These are phyloP conservation scores for Aphelinus atriplicis DNA, from an alignment of 1,140 invertebrate species.

Conservation along the genomic window DNA sequence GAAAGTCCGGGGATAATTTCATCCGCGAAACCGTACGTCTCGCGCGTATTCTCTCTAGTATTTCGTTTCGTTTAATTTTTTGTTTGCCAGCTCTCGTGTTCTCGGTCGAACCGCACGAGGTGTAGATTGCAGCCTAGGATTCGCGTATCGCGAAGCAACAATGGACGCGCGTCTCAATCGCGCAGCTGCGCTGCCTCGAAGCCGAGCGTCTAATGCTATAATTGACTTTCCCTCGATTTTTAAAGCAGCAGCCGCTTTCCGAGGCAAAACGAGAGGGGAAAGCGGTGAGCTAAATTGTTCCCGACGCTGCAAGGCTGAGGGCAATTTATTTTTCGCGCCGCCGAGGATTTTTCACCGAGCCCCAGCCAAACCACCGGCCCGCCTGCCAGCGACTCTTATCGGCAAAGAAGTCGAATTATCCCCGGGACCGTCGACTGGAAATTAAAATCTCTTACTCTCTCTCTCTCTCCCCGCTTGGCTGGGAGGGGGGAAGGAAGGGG, in stretches of 20 bases:
- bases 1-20: too few relatives aligned
- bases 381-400: constrained; percentile 35
- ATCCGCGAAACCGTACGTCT: too few relatives aligned
- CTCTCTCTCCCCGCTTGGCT: constrained; percentile 18
- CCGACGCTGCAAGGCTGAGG: constrained; percentile 16
- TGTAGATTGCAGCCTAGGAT: too few relatives aligned
- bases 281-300: constrained; percentile 33
- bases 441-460: constrained; percentile 51
- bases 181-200: too few relatives aligned
- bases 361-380: constrained; percentile 24
- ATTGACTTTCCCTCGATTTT: constrained; percentile 40
- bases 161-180: neutral
- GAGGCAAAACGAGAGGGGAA: neutral
- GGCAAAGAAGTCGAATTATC: constrained; percentile 40
- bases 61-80: too few relatives aligned
- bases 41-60: too few relatives aligned
- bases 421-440: constrained; percentile 43
- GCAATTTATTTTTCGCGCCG: constrained; percentile 40
- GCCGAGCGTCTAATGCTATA: constrained; percentile 29
- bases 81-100: too few relatives aligned
- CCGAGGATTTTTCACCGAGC: constrained; percentile 25
- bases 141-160: too few relatives aligned
- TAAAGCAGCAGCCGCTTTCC: neutral
- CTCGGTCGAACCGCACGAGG: too few relatives aligned
- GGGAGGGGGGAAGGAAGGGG: constrained; percentile 7